Evolutionary conservation across 2,888 invertebrate genomes (phyloP).

Genomic region (Polyploca ridens): DNA sequence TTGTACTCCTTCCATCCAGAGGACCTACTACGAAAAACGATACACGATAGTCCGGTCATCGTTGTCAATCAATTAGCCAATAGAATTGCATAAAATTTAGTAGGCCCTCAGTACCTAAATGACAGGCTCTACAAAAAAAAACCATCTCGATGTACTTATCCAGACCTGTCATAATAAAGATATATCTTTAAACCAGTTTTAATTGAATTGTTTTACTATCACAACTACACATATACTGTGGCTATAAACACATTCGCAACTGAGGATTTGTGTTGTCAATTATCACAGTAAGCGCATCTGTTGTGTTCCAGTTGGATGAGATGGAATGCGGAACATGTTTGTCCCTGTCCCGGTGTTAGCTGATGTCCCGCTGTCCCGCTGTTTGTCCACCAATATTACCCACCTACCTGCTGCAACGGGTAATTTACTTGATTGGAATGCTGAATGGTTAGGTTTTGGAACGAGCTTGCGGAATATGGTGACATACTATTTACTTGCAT

Average conservation of each 20-base stretch:
- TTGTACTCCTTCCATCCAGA: too few relatives aligned
- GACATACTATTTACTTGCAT: not conserved
- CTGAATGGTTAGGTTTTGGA: not conserved
- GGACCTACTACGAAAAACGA: too few relatives aligned
- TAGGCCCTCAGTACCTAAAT: too few relatives aligned
- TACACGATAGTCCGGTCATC: too few relatives aligned
- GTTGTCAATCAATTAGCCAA: too few relatives aligned
- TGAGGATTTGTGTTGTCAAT: constrained; percentile 35
- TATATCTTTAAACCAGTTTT: too few relatives aligned
- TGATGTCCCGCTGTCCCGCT: not conserved
- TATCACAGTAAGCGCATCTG: constrained; percentile 50
- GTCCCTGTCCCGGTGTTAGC: not conserved
- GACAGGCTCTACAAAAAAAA: too few relatives aligned
- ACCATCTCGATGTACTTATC: too few relatives aligned
- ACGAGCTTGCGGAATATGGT: not conserved
- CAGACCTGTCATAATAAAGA: too few relatives aligned
- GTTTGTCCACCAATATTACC: constrained; percentile 6
- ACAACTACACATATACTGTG: constrained; percentile 12
- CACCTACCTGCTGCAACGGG: not conserved
- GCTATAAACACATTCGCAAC: constrained; percentile 5
- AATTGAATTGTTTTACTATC: not conserved
- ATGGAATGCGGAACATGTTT: constrained; percentile 5
- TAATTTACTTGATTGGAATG: constrained; percentile 6
- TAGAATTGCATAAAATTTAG: too few relatives aligned
- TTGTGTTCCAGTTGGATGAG: constrained; percentile 12